Evolutionary conservation across 2,888 invertebrate species (phyloP).

Genomic region (Drosophila monieri): DNA sequence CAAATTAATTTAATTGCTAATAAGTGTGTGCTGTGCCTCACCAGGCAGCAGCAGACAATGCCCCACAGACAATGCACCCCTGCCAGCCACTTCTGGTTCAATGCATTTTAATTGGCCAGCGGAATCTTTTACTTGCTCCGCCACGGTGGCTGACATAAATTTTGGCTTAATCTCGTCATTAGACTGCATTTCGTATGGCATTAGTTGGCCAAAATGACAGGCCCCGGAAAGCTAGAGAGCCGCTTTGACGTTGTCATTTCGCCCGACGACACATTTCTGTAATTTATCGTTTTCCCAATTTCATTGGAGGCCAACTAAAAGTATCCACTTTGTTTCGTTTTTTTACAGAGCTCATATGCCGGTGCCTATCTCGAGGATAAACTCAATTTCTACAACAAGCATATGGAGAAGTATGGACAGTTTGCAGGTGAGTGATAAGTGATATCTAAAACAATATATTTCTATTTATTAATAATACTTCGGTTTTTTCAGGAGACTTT

Average conservation of each 20-base stretch:
- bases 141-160: conserved; percentile 57
- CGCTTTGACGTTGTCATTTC: conserved; percentile 64
- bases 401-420: conserved; percentile 82
- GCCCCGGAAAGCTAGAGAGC: conserved; percentile 24
- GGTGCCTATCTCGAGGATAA: conserved; percentile 83
- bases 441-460: background rate
- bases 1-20: conserved; percentile 83
- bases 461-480: background rate
- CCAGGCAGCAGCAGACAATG: conserved; percentile 5
- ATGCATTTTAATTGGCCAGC: conserved; percentile 82
- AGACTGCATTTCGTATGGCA: conserved; percentile 65
- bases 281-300: conserved; percentile 52
- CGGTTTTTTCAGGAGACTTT: conserved; percentile 81
- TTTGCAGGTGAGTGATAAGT: conserved; percentile 81
- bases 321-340: conserved; percentile 8
- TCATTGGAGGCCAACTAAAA: conserved; percentile 24
- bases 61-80: background rate
- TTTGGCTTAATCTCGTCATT: conserved; percentile 80
- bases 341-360: conserved; percentile 82
- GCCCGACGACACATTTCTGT: conserved; percentile 40
- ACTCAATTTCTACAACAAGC: conserved; percentile 81
- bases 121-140: conserved; percentile 23
- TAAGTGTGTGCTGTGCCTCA: conserved; percentile 61
- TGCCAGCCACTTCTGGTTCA: conserved; percentile 69
- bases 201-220: conserved; percentile 59